Conservation (phyloP, 2,113 vertebrate genomes). For the Meleagris gallopavo region DNA sequence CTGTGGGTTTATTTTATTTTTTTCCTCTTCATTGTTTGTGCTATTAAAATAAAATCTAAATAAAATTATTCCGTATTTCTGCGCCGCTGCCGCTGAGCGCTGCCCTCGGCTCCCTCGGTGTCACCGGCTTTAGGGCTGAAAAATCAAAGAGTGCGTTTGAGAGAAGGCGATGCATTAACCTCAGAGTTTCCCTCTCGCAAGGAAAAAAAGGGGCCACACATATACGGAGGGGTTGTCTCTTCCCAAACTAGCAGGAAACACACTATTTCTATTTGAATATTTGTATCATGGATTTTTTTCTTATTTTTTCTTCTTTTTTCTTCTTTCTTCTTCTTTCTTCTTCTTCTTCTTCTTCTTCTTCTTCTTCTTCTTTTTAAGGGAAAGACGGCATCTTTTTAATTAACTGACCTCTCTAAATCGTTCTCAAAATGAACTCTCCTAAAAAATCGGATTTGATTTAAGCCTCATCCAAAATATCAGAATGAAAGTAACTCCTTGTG, state of each 20-base stretch:
- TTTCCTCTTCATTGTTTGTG: conserved; percentile 39
- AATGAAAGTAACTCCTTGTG: neutral
- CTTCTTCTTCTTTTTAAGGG: too few relatives aligned
- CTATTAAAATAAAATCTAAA: conserved; percentile 40
- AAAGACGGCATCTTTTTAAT: neutral
- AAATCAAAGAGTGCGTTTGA: conserved; percentile 3
- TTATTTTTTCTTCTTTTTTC: too few relatives aligned
- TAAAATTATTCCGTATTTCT: conserved; percentile 41
- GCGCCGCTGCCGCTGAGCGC: neutral
- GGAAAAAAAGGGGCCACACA: neutral
- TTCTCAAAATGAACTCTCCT: neutral
- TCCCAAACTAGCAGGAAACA: neutral
- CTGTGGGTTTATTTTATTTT: conserved; percentile 18
- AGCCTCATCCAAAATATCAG: neutral
- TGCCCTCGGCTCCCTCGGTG: neutral
- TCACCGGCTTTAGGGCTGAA: conserved; percentile 28
- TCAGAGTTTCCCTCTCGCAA: neutral
- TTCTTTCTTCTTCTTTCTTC: neutral
- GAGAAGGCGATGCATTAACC: conserved; percentile 36
- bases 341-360: neutral
- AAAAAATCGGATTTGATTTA: neutral
- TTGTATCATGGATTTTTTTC: neutral
- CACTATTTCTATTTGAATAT: neutral
- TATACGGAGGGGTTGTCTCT: neutral
- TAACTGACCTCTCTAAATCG: neutral